Conservation (phyloP, 2,113 vertebrate genomes). For the Catharus minimus region DNA sequence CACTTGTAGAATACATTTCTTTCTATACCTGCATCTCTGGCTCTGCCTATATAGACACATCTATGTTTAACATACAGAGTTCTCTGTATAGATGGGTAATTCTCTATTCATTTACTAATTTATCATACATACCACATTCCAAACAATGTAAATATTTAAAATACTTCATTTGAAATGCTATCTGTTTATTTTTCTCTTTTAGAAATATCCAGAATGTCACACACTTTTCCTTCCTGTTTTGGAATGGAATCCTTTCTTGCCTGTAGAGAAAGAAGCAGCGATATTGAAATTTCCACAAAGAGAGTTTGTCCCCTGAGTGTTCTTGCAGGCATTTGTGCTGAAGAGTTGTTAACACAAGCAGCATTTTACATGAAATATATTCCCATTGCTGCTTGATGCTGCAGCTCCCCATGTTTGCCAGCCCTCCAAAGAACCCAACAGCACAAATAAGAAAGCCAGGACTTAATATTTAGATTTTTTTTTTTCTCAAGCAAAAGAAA, state of each 20-base stretch:
- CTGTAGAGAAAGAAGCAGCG: background rate
- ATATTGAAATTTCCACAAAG: slow-evolving; percentile 44
- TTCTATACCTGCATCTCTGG: background rate
- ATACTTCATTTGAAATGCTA: background rate
- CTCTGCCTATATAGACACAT: background rate
- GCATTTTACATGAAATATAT: slow-evolving; percentile 46
- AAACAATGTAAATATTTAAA: slow-evolving; percentile 29
- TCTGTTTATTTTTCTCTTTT: slow-evolving; percentile 29
- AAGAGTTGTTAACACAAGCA: slow-evolving; percentile 50
- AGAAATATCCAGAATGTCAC: background rate
- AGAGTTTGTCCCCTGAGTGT: slow-evolving; percentile 41
- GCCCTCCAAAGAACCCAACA: background rate
- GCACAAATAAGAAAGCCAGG: background rate
- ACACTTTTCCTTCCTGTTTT: background rate
- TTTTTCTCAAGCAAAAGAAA: background rate
- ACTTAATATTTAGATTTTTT: background rate
- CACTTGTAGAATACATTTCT: background rate
- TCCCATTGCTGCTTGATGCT: background rate
- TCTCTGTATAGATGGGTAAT: background rate
- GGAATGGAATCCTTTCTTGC: slow-evolving; percentile 23
- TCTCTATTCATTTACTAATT: background rate
- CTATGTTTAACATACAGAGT: background rate
- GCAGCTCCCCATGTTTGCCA: background rate
- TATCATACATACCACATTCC: background rate
- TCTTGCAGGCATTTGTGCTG: slow-evolving; percentile 55